These are phyloP conservation scores for Dasypolia templi DNA, from an alignment of 2,888 invertebrate genomes.

Conservation along the genomic window DNA sequence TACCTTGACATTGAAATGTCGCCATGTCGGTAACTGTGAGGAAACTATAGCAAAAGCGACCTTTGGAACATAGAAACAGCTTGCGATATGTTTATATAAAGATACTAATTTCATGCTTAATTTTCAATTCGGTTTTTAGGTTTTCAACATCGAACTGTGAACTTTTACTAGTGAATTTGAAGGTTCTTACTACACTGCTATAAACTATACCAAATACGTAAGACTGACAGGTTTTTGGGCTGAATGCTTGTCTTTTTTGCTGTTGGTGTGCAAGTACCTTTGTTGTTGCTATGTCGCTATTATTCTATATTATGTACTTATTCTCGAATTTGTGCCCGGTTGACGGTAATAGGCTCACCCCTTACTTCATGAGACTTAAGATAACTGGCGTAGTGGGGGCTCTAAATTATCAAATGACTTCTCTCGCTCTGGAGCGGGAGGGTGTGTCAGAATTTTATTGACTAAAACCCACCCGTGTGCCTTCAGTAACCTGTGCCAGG, in stretches of 20 bases:
- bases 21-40: constrained; percentile 14
- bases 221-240: neutral
- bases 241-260: neutral
- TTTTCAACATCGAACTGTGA: constrained; percentile 12
- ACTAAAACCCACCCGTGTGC: no score
- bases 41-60: constrained; percentile 19
- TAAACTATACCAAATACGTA: neutral
- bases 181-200: neutral
- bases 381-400: no score
- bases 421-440: no score
- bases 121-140: constrained; percentile 15
- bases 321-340: neutral
- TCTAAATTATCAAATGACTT: no score
- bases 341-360: neutral
- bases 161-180: neutral
- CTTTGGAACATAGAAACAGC: constrained; percentile 13
- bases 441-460: no score
- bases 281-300: neutral
- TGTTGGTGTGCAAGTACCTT: neutral
- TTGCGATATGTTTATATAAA: constrained; percentile 24
- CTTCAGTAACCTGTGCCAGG: no score
- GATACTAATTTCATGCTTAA: constrained; percentile 20
- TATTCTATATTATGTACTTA: neutral
- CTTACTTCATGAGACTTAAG: neutral
- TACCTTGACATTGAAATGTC: constrained; percentile 39